Evolutionary conservation across 1,140 invertebrate genomes (phyloP).

Genomic region (Antheraea pernyi): DNA sequence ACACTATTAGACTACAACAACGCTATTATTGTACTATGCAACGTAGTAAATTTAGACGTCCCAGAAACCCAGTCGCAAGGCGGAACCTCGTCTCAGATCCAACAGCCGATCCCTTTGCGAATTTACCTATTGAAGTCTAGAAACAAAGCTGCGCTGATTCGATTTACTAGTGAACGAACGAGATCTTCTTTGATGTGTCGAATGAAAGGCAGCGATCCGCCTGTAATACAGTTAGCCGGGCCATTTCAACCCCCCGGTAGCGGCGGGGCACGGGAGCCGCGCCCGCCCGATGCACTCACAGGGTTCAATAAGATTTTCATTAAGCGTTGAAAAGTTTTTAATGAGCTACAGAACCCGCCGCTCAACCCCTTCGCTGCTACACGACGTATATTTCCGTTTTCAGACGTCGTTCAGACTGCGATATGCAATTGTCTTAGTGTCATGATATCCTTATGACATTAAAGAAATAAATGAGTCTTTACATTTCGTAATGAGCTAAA

Average conservation of each 20-base stretch:
- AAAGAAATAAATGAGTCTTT: too few relatives aligned
- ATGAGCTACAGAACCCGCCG: slow-evolving; percentile 57
- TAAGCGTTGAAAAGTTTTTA: slow-evolving; percentile 72
- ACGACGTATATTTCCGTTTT: background rate
- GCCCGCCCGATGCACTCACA: slow-evolving; percentile 48
- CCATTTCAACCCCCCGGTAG: slow-evolving; percentile 55
- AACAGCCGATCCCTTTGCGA: slow-evolving; percentile 35
- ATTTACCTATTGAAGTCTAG: slow-evolving; percentile 52
- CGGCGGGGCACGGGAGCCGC: slow-evolving; percentile 13
- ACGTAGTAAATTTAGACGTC: slow-evolving; percentile 15
- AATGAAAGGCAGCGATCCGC: slow-evolving; percentile 75
- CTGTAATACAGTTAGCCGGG: slow-evolving; percentile 72
- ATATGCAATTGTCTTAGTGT: too few relatives aligned
- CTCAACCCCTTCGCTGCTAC: slow-evolving; percentile 24
- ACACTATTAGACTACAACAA: background rate
- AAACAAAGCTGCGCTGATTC: slow-evolving; percentile 72
- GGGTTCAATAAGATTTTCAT: slow-evolving; percentile 74
- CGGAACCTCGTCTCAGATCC: slow-evolving; percentile 29
- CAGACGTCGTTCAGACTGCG: too few relatives aligned
- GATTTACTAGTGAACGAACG: slow-evolving; percentile 66
- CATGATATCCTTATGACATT: too few relatives aligned
- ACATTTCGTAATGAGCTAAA: too few relatives aligned
- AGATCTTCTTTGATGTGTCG: slow-evolving; percentile 75
- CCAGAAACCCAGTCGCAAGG: slow-evolving; percentile 31
- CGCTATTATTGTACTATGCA: background rate